Base-by-base conservation (phyloP, 2,888 invertebrate genomes). In the Athalia cordata region DNA sequence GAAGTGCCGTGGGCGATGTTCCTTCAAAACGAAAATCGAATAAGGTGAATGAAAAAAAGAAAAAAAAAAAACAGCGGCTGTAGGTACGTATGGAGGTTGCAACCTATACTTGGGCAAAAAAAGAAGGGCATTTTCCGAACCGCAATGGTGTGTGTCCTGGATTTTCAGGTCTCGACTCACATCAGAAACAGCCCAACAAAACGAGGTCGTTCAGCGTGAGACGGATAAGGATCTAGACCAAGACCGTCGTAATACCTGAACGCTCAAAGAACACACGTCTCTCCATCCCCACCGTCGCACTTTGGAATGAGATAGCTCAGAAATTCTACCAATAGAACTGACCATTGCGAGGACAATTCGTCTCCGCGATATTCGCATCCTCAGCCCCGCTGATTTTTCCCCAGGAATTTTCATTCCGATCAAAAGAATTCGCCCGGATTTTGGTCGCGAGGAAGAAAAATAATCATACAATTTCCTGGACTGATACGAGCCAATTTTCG, bases 171-270 rank as follows among this genome's bases (percentile, higher is more conserved):
- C 59, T 72, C 59, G 7, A 13, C 47, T 45, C 55, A n/a, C 72
- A 45, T 45, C 47, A 45, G 57, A 72, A 57, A 72, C 52, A 47
- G 72, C 57, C 72, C 57, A 72, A 59, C 72, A 57, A 72, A 57
- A 72, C 72, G 59, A 72, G 57, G 72, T 59, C 57, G 72, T 72
- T 72, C 72, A 57, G 72, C 13, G 13, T 52, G 52, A 55, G 68
- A 59, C 57, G 72, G 72, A 72, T 72, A 72, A 72, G 72, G 57
- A 72, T 72, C 72, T 72, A 59, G 72, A 72, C 72, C 72, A 55
- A 72, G 72, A 50, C 72, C 52, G 29, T 29, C 29, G 52, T 59
- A 72, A 72, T 72, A 59, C 72, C 57, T 59, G 59, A 59, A 59
- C 72, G 59, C 45, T 72, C 72, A 57, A 68, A 57, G 72, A 59